Evolutionary conservation across 2,888 invertebrate species (phyloP).

Genomic region (Latrodectus elegans): DNA sequence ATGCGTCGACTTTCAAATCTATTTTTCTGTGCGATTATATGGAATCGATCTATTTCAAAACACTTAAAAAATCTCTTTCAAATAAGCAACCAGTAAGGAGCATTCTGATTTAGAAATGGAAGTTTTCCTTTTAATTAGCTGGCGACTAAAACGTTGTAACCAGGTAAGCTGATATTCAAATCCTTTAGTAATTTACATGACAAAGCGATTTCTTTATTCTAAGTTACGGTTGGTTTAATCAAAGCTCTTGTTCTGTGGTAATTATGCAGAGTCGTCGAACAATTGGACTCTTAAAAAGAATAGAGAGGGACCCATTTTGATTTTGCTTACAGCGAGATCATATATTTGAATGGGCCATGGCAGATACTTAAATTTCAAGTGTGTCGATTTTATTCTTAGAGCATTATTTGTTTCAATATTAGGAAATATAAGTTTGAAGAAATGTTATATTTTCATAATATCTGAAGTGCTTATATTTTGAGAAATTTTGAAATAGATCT

Average conservation of each 20-base stretch:
- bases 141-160: slow-evolving; percentile 49
- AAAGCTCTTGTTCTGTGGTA: slow-evolving; percentile 59
- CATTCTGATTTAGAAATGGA: slow-evolving; percentile 43
- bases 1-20: no score
- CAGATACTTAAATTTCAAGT: no score
- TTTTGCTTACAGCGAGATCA: slow-evolving; percentile 36
- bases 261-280: slow-evolving; percentile 52
- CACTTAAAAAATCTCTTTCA: slow-evolving; percentile 32
- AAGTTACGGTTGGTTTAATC: slow-evolving; percentile 65
- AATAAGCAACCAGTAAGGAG: slow-evolving; percentile 18
- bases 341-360: slow-evolving; percentile 5
- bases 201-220: slow-evolving; percentile 56
- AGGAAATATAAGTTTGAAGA: no score
- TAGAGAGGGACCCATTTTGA: slow-evolving; percentile 34
- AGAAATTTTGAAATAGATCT: no score
- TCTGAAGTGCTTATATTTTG: no score
- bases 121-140: slow-evolving; percentile 61
- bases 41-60: slow-evolving; percentile 12
- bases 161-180: slow-evolving; percentile 64
- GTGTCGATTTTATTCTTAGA: no score
- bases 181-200: slow-evolving; percentile 64
- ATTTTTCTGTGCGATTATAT: neutral
- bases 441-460: no score
- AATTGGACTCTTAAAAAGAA: slow-evolving; percentile 51
- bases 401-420: no score